A percentile compares a stretch with the other conserved stretches of the same genome.
Conservation (phyloP, 2,797 vertebrate genomes). For the Taeniopygia guttata region DNA sequence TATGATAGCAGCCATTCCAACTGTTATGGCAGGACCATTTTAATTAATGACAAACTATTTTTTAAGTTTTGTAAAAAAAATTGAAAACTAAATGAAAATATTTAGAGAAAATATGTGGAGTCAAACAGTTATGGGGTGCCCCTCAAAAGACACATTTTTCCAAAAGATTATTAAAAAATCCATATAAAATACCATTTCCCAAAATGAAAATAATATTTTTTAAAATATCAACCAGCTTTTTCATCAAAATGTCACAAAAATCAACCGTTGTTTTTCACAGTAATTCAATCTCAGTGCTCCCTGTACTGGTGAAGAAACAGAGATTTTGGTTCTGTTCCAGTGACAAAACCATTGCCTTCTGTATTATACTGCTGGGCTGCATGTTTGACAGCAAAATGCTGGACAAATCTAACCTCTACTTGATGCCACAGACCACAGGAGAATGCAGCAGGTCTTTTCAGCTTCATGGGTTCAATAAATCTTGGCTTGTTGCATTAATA, state of each 20-base stretch:
- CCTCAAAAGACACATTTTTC: not conserved
- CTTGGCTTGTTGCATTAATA: not conserved
- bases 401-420: not conserved
- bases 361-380: not conserved
- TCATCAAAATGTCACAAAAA: not conserved
- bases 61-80: not conserved
- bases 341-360: not conserved
- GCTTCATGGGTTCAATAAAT: not conserved
- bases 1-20: not conserved
- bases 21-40: not conserved
- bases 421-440: not conserved
- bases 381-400: not conserved
- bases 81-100: not conserved
- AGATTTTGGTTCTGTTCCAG: not conserved
- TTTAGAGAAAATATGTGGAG: not conserved
- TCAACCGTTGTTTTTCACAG: not conserved
- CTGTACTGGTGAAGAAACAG: not conserved
- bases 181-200: not conserved
- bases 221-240: not conserved
- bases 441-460: not conserved
- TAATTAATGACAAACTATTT: not conserved
- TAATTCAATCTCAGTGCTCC: not conserved
- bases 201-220: not conserved
- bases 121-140: fast-evolving
- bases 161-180: not conserved